These are phyloP conservation scores for Pipistrellus kuhlii DNA, from an alignment of 2,797 vertebrate genomes.

Conservation along the genomic window DNA sequence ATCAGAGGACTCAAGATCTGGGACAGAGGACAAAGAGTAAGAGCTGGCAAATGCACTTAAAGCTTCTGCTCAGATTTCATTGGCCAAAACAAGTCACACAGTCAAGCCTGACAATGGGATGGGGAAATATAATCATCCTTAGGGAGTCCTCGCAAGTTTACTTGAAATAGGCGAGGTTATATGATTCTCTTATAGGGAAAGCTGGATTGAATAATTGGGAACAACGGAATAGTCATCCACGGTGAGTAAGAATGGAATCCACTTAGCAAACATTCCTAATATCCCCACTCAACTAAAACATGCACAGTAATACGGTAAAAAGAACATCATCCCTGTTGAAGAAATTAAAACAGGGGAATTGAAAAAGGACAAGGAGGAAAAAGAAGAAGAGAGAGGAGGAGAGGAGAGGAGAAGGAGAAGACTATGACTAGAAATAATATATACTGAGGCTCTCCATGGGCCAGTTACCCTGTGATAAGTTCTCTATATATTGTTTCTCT, in stretches of 20 bases:
- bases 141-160: constrained; percentile 22
- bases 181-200: neutral
- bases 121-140: neutral
- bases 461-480: neutral
- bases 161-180: neutral
- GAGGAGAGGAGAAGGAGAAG: neutral
- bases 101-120: constrained; percentile 19
- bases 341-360: constrained; percentile 1
- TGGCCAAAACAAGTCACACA: constrained; percentile 14
- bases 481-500: constrained; percentile 45
- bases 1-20: constrained; percentile 27
- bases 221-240: constrained; percentile 12
- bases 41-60: neutral
- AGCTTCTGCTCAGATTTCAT: constrained; percentile 21
- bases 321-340: neutral
- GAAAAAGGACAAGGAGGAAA: neutral
- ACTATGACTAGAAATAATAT: neutral
- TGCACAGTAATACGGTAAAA: constrained; percentile 28
- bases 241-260: constrained; percentile 26
- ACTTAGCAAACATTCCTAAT: constrained; percentile 9
- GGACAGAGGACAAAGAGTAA: constrained; percentile 18
- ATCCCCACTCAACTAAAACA: constrained; percentile 37
- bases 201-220: constrained; percentile 3
- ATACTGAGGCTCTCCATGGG: neutral
- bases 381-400: neutral